Base-by-base conservation (phyloP, 2,888 invertebrate genomes). In the Spilosoma lubricipeda region DNA sequence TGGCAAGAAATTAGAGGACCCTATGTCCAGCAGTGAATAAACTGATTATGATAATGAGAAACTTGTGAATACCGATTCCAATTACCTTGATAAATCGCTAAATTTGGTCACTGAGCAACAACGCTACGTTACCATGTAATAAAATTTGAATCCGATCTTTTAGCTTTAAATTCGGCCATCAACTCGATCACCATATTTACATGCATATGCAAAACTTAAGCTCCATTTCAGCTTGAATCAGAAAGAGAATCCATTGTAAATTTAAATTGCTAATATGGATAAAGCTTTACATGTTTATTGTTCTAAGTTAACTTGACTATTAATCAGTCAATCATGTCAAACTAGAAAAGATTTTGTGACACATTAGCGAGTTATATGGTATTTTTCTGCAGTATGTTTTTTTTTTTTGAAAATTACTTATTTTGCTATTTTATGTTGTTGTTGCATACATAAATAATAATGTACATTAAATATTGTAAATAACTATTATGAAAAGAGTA, bases 191-290 rank as follows among this genome's bases (percentile, higher is more conserved):
- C 56, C 56, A 56, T 3, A 27, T 59, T 59, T 27, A 27, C 27
- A 59, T 59, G 9, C 27, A 27, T 27, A 59, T 59, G 59, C 59
- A 59, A 59, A 27, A 27, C 5, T 59, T 27, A 59, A 59, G 59
- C 27, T 59, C 13, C 11, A 27, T 11, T 27, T 13, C 27, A 27
- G 59, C 59, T 59, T 27, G 27, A 59, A 59, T 9, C 56, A 56
- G 11, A 56, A 56, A 56, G 56, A 56, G 56, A 23, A n/a, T 11
- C 23, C 23, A n/a, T 56, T 56, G n/a, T 56, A n/a, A 23, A 56
- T 56, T 56, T 56, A n/a, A 23, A 56, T 56, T 56, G 56, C n/a
- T n/a, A 56, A 56, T n/a, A n/a, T 56, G 56, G n/a, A 56, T n/a
- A 1, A 56, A 56, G n/a, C 2, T 23, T 56, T 56, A n/a, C 3